These are phyloP conservation scores for Autographa pulchrina DNA, from an alignment of 2,888 invertebrate species.

Conservation along the genomic window DNA sequence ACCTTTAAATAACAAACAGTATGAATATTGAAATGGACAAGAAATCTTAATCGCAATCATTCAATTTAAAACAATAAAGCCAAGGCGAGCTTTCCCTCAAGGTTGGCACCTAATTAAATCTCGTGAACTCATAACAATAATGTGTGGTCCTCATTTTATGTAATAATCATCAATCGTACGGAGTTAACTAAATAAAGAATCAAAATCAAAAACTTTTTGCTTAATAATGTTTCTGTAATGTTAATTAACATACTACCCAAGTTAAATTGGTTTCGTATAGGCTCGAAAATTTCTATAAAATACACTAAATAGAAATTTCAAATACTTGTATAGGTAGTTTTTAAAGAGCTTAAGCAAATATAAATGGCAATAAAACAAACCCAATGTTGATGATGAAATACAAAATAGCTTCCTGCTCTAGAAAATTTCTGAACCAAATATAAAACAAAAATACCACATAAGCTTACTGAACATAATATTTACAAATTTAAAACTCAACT, in stretches of 20 bases:
- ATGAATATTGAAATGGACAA: not conserved
- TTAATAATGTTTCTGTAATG: too few species aligned
- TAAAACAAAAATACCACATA: too few species aligned
- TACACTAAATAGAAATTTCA: too few species aligned
- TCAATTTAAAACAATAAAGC: constrained; percentile 48
- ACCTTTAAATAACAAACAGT: constrained; percentile 8
- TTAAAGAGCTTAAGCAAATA: too few species aligned
- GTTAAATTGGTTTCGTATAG: too few species aligned
- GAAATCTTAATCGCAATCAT: constrained; percentile 38
- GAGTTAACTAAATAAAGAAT: not conserved
- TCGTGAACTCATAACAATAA: constrained; percentile 23
- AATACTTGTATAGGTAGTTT: too few species aligned
- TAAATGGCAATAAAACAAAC: too few species aligned
- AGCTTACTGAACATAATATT: constrained; percentile 1
- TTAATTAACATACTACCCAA: too few species aligned
- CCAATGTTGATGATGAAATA: too few species aligned
- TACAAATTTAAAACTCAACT: not conserved
- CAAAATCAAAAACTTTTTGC: not conserved
- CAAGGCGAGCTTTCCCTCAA: constrained; percentile 49
- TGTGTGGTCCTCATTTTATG: constrained; percentile 28
- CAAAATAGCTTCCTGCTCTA: too few species aligned
- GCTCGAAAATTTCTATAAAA: too few species aligned
- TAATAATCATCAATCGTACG: constrained; percentile 11
- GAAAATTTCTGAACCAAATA: too few species aligned
- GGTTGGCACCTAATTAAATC: constrained; percentile 43